Conservation (phyloP, 2,888 invertebrate genomes). For the Ornithoptera alexandrae region DNA sequence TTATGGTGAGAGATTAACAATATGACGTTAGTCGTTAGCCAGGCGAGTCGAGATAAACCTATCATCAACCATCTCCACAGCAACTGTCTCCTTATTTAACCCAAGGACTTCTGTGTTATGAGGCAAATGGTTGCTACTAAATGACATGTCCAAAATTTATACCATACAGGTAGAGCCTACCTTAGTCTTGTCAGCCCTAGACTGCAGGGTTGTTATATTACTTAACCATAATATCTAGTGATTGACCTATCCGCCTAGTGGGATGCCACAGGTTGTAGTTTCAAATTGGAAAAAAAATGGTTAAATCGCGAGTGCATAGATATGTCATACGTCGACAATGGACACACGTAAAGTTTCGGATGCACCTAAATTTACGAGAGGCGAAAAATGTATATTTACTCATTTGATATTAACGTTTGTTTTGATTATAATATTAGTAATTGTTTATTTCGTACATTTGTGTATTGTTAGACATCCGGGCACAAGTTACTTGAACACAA, state of each 20-base stretch:
- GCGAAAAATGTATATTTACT: conserved; percentile 61
- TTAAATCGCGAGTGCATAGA: conserved; percentile 12
- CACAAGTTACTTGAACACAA: conserved; percentile 40
- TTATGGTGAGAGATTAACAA: too few relatives aligned
- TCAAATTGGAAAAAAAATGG: background rate
- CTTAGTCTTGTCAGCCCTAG: too few relatives aligned
- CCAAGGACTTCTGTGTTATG: too few relatives aligned
- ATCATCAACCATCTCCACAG: too few relatives aligned
- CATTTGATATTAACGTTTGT: conserved; percentile 52
- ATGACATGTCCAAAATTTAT: too few relatives aligned
- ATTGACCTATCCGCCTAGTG: background rate
- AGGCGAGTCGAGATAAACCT: too few relatives aligned
- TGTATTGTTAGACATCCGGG: conserved; percentile 44
- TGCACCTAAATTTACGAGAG: conserved; percentile 53
- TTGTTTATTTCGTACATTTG: conserved; percentile 53
- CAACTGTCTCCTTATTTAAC: too few relatives aligned
- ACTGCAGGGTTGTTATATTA: too few relatives aligned
- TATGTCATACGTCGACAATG: conserved; percentile 12
- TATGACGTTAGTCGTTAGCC: too few relatives aligned
- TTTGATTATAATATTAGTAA: conserved; percentile 42
- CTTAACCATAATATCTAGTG: too few relatives aligned
- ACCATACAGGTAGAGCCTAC: too few relatives aligned
- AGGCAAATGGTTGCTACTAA: too few relatives aligned
- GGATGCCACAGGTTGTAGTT: background rate
- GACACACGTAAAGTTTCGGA: background rate